Evolutionary conservation across 2,797 vertebrate species (phyloP).

Genomic region (Ceryle rudis): DNA sequence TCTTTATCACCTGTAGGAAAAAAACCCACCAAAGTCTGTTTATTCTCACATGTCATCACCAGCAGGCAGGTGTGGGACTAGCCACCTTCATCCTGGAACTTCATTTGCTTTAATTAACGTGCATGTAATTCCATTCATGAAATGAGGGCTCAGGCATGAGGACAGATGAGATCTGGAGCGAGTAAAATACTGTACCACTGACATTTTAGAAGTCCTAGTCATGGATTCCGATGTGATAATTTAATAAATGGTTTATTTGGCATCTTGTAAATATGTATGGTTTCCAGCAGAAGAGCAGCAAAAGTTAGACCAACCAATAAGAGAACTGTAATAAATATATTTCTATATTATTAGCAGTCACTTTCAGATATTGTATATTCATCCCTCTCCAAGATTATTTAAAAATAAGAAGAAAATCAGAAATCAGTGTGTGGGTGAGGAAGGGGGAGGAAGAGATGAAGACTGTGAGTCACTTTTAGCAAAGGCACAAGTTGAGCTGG

Average conservation of each 20-base stretch:
- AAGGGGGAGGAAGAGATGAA: conserved; percentile 12
- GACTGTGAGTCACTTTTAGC: conserved; percentile 10
- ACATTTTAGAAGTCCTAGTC: background rate
- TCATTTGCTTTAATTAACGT: conserved; percentile 3
- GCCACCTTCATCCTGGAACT: background rate
- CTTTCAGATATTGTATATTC: background rate
- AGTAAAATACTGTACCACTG: background rate
- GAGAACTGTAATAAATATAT: background rate
- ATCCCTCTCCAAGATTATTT: background rate
- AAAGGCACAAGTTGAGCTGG: background rate
- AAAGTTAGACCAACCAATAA: background rate
- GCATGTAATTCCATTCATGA: background rate
- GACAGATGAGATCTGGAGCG: background rate
- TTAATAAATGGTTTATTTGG: background rate
- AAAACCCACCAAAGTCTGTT: background rate
- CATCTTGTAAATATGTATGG: background rate
- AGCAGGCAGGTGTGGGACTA: conserved; percentile 1
- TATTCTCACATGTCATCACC: background rate
- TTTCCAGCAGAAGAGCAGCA: background rate
- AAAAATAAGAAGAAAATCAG: conserved; percentile 28
- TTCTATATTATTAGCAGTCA: background rate
- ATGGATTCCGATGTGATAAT: background rate
- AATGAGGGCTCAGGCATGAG: background rate
- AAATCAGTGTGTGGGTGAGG: conserved; percentile 23
- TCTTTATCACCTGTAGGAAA: background rate